Conservation (phyloP, 2,888 invertebrate genomes). For the Pyrocoelia pectoralis region DNA sequence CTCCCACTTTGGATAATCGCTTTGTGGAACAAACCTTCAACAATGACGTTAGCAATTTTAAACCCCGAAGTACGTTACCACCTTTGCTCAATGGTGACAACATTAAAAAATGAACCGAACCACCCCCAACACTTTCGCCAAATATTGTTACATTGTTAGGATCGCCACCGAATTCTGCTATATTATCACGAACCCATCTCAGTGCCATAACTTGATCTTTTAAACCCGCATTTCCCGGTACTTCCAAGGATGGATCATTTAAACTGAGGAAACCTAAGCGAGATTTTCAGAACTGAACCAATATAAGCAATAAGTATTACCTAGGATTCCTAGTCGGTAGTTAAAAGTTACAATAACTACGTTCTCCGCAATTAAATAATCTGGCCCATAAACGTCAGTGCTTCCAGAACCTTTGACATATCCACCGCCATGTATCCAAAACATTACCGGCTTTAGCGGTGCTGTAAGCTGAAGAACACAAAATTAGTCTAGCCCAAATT, state of each 20-base stretch:
- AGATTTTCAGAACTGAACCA: no score
- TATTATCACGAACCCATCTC: constrained; percentile 51
- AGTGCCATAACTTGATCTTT: constrained; percentile 19
- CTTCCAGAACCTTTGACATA: constrained; percentile 33
- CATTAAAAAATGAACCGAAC: constrained; percentile 8
- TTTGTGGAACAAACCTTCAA: constrained; percentile 22
- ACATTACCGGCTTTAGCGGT: constrained; percentile 40
- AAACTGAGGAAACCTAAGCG: constrained; percentile 57
- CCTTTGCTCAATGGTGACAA: neutral
- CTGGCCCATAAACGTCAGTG: constrained; percentile 31
- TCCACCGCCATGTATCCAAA: constrained; percentile 43
- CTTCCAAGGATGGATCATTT: constrained; percentile 53
- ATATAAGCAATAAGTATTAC: no score
- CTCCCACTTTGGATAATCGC: constrained; percentile 22
- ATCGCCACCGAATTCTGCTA: constrained; percentile 58
- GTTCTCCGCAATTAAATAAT: constrained; percentile 34
- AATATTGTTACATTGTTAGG: constrained; percentile 59
- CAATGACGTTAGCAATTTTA: no score
- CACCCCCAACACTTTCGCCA: constrained; percentile 52
- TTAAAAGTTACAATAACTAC: constrained; percentile 38
- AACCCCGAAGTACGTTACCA: no score
- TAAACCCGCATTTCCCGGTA: constrained; percentile 60
- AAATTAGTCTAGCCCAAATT: neutral
- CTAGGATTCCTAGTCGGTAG: constrained; percentile 41
- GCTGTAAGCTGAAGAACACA: neutral